Evolutionary conservation across 2,888 invertebrate species (phyloP).

Genomic region (Sacculina carcini): DNA sequence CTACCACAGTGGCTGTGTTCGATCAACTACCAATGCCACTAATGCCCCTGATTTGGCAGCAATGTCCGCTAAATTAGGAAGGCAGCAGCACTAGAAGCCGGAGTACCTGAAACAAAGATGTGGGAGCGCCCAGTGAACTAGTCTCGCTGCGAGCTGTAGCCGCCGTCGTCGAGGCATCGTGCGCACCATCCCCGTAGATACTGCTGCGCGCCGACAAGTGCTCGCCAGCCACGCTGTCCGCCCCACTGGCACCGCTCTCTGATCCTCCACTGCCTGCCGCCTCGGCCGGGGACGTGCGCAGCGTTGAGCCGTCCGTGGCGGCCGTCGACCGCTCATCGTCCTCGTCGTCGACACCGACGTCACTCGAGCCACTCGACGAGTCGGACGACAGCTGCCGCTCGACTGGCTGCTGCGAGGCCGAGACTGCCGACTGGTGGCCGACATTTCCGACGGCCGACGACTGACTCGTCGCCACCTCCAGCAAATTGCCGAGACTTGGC

Average conservation of each 20-base stretch:
- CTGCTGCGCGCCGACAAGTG: conserved; percentile 72
- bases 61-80: no score
- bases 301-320: conserved; percentile 74
- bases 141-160: conserved; percentile 29
- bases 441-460: conserved; percentile 69
- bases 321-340: conserved; percentile 89
- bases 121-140: conserved; percentile 26
- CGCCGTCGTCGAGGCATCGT: conserved; percentile 27
- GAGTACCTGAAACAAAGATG: no score
- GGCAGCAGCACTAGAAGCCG: no score
- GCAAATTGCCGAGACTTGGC: conserved; percentile 19
- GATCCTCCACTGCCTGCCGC: conserved; percentile 38
- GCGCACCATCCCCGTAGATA: conserved; percentile 50
- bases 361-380: no score
- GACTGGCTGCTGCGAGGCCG: no score
- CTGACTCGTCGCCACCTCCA: no score
- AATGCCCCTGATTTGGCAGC: no score
- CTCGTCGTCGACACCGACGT: no score
- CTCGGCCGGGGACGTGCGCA: conserved; percentile 35
- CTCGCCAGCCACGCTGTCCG: conserved; percentile 57
- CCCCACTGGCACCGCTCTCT: conserved; percentile 73
- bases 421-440: conserved; percentile 25
- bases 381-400: no score
- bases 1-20: no score
- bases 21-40: no score